A percentile compares a stretch with the other conserved stretches of the same genome.
Evolutionary conservation across 2,113 vertebrate species (phyloP).

Genomic region (Cygnus atratus): DNA sequence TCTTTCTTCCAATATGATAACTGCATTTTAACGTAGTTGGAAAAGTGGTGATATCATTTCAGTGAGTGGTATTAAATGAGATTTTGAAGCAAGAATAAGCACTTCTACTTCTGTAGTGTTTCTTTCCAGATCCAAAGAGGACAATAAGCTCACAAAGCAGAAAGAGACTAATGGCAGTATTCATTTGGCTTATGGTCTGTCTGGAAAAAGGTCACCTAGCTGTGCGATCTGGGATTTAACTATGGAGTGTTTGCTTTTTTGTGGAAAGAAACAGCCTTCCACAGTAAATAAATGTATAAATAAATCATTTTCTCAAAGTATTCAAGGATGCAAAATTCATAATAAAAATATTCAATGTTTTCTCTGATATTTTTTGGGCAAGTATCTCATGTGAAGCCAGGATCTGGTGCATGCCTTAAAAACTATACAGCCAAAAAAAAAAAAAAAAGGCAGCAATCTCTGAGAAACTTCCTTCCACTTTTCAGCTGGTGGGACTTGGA

Average conservation of each 20-base stretch:
- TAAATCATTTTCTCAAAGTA: background rate
- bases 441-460: background rate
- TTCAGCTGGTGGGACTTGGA: background rate
- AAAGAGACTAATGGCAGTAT: background rate
- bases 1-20: background rate
- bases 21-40: background rate
- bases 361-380: background rate
- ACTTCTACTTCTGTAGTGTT: background rate
- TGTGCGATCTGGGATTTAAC: background rate
- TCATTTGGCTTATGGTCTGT: background rate
- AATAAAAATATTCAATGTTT: constrained; percentile 13
- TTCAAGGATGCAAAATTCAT: background rate
- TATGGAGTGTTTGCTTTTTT: background rate
- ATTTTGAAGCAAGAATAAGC: background rate
- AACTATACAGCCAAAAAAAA: background rate
- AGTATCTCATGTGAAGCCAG: background rate
- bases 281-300: background rate
- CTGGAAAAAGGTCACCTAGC: background rate
- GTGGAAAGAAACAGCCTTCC: constrained; percentile 3
- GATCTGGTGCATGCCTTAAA: background rate
- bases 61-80: background rate
- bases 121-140: background rate
- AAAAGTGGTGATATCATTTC: background rate
- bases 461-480: background rate
- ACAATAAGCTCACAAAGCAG: background rate